These are phyloP conservation scores for Antheraea mylitta DNA, from an alignment of 1,140 invertebrate genomes.

Conservation along the genomic window DNA sequence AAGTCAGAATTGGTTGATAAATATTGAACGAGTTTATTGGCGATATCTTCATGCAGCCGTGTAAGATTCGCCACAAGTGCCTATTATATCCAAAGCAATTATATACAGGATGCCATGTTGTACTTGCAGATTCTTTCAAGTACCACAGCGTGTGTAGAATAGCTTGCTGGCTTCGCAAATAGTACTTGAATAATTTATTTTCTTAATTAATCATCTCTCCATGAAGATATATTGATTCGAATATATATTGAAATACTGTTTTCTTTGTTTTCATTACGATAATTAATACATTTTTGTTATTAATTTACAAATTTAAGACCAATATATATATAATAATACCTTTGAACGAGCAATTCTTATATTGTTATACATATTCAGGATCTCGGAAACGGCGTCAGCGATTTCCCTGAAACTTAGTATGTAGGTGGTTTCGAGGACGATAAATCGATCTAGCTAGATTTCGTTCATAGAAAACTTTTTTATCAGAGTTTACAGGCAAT, in stretches of 20 bases:
- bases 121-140: conserved; percentile 28
- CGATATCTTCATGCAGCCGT: conserved; percentile 28
- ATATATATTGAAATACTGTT: not conserved
- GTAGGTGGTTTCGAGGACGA: too few relatives aligned
- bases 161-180: not conserved
- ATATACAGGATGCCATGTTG: conserved; percentile 36
- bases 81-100: conserved; percentile 49
- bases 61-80: conserved; percentile 36
- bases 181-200: conserved; percentile 28
- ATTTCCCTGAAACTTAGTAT: too few relatives aligned
- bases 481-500: too few relatives aligned
- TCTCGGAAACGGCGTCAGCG: too few relatives aligned
- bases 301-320: too few relatives aligned
- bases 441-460: too few relatives aligned
- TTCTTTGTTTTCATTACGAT: not conserved
- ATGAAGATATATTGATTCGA: not conserved
- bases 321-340: too few relatives aligned
- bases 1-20: conserved; percentile 27
- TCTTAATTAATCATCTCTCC: conserved; percentile 20
- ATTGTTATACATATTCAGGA: too few relatives aligned
- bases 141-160: conserved; percentile 29
- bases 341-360: too few relatives aligned
- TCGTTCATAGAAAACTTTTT: too few relatives aligned
- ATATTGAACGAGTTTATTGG: conserved; percentile 44
- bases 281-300: too few relatives aligned